A percentile compares a stretch with the other conserved stretches of the same genome.
phyloP scores from a whole-genome alignment of 2,888 invertebrate species.

The Anorthoa munda region DNA sequence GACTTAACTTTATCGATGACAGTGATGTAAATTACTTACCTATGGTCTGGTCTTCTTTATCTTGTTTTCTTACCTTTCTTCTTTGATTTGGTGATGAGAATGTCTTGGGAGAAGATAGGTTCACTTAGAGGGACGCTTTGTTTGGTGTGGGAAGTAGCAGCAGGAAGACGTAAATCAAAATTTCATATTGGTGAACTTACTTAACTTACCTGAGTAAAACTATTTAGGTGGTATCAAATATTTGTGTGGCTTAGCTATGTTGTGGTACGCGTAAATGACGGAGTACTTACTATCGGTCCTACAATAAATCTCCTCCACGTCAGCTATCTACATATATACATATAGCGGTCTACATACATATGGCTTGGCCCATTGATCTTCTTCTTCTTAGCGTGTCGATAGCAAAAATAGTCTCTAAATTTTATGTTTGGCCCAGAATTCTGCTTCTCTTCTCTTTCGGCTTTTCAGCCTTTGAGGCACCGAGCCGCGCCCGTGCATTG shows the following conservation, averaged over 20 bases:
- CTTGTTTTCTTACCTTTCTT: constrained; percentile 56
- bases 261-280: no score
- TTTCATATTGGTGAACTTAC: neutral
- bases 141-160: no score
- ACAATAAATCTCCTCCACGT: no score
- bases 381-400: no score
- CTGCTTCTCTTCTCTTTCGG: no score
- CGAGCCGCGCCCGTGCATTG: no score
- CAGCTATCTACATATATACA: no score
- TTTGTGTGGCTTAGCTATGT: neutral
- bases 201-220: neutral
- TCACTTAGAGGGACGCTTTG: neutral
- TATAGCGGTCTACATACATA: no score
- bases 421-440: no score
- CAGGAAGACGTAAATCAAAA: neutral
- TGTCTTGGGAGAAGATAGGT: constrained; percentile 11
- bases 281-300: no score
- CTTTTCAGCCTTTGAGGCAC: no score
- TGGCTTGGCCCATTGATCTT: neutral
- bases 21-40: constrained; percentile 63
- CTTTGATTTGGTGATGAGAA: constrained; percentile 39
- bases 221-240: neutral
- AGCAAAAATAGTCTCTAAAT: no score
- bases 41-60: constrained; percentile 51
- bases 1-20: constrained; percentile 62